Evolutionary conservation across 2,113 vertebrate species (phyloP), one percentile per base, ranked within the genome.

Genomic region (Stigmatopora nigra): DNA sequence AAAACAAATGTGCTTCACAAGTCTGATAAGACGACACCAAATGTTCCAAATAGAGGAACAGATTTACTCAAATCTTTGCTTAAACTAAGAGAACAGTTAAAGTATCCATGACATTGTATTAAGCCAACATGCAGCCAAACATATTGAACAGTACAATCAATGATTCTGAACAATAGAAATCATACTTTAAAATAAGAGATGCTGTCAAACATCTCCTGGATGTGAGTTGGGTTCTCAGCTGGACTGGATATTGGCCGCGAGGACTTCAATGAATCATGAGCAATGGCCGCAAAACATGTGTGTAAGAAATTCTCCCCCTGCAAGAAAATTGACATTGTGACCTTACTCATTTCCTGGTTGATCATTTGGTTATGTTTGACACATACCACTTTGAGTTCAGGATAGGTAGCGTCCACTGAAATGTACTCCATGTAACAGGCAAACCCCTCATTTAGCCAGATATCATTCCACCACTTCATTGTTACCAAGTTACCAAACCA

Each of bases 171-270:
- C 14, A 19, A 62, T 3, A 36, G 36, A 55, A 65, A 15, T 13
- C 63, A 38, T 71, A 92, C 91, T 81, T 92, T 92, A n/a, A 92
- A 75, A 82, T 92, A 92, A 48, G 91, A 92, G 59, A 91, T 83
- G 10, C 89, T 84, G 79, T 92, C 90, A 82, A 92, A 92, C 91
- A 92, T 92, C 76, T 92, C 86, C 60, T 87, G 72, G 68, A 92
- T 92, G 75, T 92, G 90, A 53, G 88, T 91, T 55, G 91, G 89
- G 73, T 78, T 91, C 70, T 91, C 91, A 31, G 91, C 90, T 36
- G 84, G 70, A 63, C 86, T 87, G 49, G 89, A 90, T 63, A 92
- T 89, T 11, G 91, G 84, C n/a, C 89, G 86, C 22, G 90, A 92
- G 3, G 91, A 92, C 72, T 91, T 90, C 31, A 92, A 59, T 0